These are phyloP conservation scores for Trididemnum miniatum DNA, from an alignment of 23 tunicate species.

Conservation along the genomic window DNA sequence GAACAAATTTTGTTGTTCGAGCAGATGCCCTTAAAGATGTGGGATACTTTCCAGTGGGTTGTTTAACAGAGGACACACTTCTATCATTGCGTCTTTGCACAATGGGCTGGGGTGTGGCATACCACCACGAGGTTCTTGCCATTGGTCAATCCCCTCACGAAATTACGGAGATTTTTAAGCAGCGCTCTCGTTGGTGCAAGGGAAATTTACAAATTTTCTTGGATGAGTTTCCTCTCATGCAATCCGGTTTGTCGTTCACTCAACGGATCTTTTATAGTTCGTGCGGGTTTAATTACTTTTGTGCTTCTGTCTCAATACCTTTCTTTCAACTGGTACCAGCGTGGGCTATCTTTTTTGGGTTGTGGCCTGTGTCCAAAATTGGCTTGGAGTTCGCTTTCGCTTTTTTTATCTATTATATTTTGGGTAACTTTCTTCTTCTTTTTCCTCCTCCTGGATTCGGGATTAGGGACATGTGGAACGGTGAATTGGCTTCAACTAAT, in stretches of 20 bases:
- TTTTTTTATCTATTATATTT: constrained; percentile 88
- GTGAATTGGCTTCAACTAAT: constrained; percentile 95
- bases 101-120: constrained; percentile 99
- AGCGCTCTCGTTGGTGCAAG: constrained; percentile 97
- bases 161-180: constrained; percentile 94
- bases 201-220: constrained; percentile 98
- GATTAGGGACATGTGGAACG: constrained; percentile 98
- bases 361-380: constrained; percentile 98
- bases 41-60: constrained; percentile 99
- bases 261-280: constrained; percentile 96
- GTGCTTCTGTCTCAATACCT: constrained; percentile 94
- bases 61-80: constrained; percentile 96
- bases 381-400: constrained; percentile 98
- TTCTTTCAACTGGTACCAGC: constrained; percentile 98
- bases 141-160: constrained; percentile 99
- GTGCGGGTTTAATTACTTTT: constrained; percentile 94
- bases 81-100: constrained; percentile 93
- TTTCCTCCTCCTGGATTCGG: constrained; percentile 97
- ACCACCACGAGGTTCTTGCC: constrained; percentile 97
- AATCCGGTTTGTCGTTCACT: constrained; percentile 86
- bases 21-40: constrained; percentile 97
- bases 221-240: constrained; percentile 98
- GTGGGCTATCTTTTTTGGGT: constrained; percentile 98
- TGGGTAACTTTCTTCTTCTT: constrained; percentile 88
- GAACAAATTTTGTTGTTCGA: constrained; percentile 93